Evolutionary conservation across 2,888 invertebrate genomes (phyloP).

Genomic region (Scotopteryx bipunctaria): DNA sequence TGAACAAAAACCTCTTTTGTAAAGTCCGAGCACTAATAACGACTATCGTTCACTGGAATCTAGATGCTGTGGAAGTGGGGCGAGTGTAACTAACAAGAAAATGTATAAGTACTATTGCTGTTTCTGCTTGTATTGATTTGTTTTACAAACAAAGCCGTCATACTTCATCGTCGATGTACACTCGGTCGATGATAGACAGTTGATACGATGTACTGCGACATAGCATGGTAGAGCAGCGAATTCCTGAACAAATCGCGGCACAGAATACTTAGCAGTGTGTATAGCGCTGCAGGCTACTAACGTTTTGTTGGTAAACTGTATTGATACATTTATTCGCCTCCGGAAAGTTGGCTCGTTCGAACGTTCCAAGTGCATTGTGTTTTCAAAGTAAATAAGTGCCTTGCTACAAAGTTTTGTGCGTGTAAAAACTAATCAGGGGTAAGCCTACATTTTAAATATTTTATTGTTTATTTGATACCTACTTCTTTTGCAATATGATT

Average conservation of each 20-base stretch:
- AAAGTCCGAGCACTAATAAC: background rate
- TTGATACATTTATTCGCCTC: slow-evolving; percentile 44
- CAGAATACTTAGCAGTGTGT: slow-evolving; percentile 15
- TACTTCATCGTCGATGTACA: background rate
- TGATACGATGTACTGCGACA: background rate
- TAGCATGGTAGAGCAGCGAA: slow-evolving; percentile 22
- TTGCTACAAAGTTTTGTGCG: background rate
- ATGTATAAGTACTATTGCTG: slow-evolving; percentile 4
- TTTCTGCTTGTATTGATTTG: slow-evolving; percentile 8
- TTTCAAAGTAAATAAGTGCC: background rate
- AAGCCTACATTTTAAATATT: slow-evolving; percentile 10
- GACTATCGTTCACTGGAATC: background rate
- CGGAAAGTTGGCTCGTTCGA: slow-evolving; percentile 48
- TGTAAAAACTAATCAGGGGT: slow-evolving; percentile 19
- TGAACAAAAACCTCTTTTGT: background rate
- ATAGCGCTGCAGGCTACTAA: slow-evolving; percentile 9
- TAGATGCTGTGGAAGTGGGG: background rate
- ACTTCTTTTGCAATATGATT: too few species aligned
- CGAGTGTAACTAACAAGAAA: slow-evolving; percentile 2
- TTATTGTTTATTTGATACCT: background rate
- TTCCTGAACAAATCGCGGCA: slow-evolving; percentile 23
- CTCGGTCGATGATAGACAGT: too few species aligned
- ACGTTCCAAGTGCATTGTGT: slow-evolving; percentile 37
- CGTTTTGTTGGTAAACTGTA: slow-evolving; percentile 35
- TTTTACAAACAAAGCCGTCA: background rate